These are phyloP conservation scores for Trogon surrucura DNA, from an alignment of 2,113 vertebrate species.

Conservation along the genomic window DNA sequence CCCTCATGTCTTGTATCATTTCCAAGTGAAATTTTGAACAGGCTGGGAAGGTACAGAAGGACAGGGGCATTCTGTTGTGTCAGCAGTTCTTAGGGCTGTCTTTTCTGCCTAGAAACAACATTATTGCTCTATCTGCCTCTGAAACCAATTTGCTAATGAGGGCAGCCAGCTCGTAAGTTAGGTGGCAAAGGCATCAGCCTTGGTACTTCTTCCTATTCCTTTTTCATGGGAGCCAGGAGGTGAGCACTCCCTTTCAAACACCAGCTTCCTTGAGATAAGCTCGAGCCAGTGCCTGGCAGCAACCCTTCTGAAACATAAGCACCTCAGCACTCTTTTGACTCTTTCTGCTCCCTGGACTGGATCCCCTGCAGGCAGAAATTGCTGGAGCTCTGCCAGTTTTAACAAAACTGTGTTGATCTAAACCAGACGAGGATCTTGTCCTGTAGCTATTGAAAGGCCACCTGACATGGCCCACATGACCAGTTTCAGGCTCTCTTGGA, in stretches of 20 bases:
- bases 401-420: background rate
- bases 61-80: background rate
- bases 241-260: background rate
- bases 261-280: background rate
- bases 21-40: slow-evolving; percentile 32
- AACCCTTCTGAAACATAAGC: background rate
- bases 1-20: background rate
- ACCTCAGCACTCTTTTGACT: background rate
- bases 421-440: background rate
- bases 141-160: slow-evolving; percentile 17
- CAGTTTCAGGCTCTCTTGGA: background rate
- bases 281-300: background rate
- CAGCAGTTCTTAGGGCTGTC: background rate
- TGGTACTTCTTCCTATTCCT: background rate
- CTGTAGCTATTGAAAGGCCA: background rate
- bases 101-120: slow-evolving; percentile 14
- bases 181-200: background rate
- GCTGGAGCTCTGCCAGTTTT: background rate
- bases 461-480: rapidly evolving
- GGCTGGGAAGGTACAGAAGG: background rate
- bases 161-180: background rate
- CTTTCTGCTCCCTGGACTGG: background rate
- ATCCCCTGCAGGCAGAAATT: background rate
- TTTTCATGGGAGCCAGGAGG: background rate
- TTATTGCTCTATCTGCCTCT: background rate